Evolutionary conservation across 2,797 vertebrate species (phyloP), one percentile per base, ranked within the genome.

Genomic region (Anas capensis): DNA sequence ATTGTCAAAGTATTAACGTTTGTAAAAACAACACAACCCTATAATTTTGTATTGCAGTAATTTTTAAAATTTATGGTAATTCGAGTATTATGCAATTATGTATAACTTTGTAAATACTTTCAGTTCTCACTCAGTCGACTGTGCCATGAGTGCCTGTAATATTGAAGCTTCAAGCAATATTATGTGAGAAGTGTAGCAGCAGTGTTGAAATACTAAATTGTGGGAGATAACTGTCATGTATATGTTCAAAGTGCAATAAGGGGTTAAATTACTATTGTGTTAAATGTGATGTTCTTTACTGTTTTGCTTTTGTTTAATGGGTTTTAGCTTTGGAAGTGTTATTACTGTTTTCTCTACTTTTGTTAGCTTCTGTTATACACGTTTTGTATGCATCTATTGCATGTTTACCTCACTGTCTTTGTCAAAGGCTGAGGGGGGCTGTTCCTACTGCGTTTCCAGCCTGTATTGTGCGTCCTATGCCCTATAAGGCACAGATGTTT

Each of bases 201-300:
- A 80, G 60, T 84, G 51, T 46, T 94, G 71, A 76, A 91, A 77
- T 92, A 34, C 82, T 57, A 26, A 2, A 54, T 40, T 76, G n/a
- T 56, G 79, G 60, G 62, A 85, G 92, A 78, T 72, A 62, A 81
- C 24, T 92, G 65, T 38, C 13, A 31, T 84, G 48, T 87, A 1
- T 90, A 66, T 90, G n/a, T 93, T 88, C 87, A 27, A 96, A 92
- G 95, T 94, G 83, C 93, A 97, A 96, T 97, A 97, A 97, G 96
- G 24, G 20, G 24, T 77, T 87, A 86, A 40, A 72, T 80, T 84
- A 81, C 40, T 88, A 69, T 77, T 53, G 23, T 76, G 72, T 58
- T 86, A 79, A 81, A 34, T 14, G 27, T 53, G 18, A n/a, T 16
- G 38, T 48, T 69, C 14, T 62, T 76, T 5, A 0, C 2, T 58